Base-by-base conservation (phyloP, 2,888 invertebrate species). In the Keiferia lycopersicella region DNA sequence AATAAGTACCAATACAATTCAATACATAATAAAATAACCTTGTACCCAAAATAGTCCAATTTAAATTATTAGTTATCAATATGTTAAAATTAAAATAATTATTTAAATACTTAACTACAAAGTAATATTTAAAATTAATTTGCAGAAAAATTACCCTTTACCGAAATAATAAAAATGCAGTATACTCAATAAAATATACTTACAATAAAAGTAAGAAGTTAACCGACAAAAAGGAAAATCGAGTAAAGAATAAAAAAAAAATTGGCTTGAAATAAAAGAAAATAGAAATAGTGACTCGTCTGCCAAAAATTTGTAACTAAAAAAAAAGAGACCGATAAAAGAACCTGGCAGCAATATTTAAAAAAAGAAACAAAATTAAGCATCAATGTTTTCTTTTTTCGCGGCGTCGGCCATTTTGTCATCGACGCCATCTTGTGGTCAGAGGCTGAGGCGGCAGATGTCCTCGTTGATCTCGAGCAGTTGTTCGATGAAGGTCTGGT, bases 381-480 rank as follows among this genome's bases (percentile, higher is more conserved):
- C 14, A 26, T 14, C 45, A 12, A 60, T 51, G 64, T 62, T 51
- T 60, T 48, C 56, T n/a, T 64, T 59, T 56, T 67, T 65, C n/a
- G 18, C 45, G 65, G 61, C 64, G 71, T 73, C 80, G 72, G 79
- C 80, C 77, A 78, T 82, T 67, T 80, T 80, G 76, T 73, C 12
- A 67, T 62, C 14, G 63, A 57, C 62, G 62, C 80, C 80, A 77
- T 80, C 65, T 76, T 74, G 73, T 64, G 79, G 81, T 87, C 81
- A 91, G 82, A 95, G 94, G 69, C 96, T 95, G 87, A 96, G 93
- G 75, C 93, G 93, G 83, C 95, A 95, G 81, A 97, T 96, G 79
- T 95, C 94, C 69, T 95, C 93, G 87, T 98, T 97, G 78, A 97
- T 96, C 73, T 94, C 94, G 71, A 96, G 89, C 77, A 96, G 91